Base-by-base conservation (phyloP, 2,797 vertebrate species). In the Amniataba percoides region DNA sequence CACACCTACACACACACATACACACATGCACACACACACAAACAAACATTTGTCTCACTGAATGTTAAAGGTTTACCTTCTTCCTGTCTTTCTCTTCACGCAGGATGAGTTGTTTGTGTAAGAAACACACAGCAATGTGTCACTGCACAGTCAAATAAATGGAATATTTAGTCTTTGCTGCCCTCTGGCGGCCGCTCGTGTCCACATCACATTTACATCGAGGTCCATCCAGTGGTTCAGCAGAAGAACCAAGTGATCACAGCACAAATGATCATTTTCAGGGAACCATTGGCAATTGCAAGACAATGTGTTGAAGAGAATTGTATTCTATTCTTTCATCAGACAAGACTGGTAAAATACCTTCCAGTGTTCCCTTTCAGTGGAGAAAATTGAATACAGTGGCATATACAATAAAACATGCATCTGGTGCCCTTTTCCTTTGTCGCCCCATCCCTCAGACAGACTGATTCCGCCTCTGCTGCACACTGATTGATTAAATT, bases 141-240 rank as follows among this genome's bases (percentile, higher is more conserved):
- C 8, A 7, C 13, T 60, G 34, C 61, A 0, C 2, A 14, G 39
- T 31, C 31, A 46, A n/a, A 60, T 39, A 11, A 21, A 42, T 58
- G 0, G 57, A 57, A 70, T 42, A 11, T 25, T 43, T 39, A 45
- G 74, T 77, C 19, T 82, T 40, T 92, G 88, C 80, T 91, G 81
- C 88, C 87, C 82, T 78, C 92, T 88, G 42, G 49, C 63, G 86
- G 85, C 43, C 21, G 2, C 7, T 8, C 46, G 12, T 63, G 31
- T 27, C 5, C 7, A 8, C 21, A 5, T 36, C 18, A 9, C 8
- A 7, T 7, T 51, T 57, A 18, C 39, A 45, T 7, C 14, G 15
- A 36, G 19, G 4, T 6, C 1, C 2, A 39, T 13, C 5, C 9
- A 34, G 14, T 23, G 27, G 14, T 15, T 27, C 2, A 10, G 3